phyloP scores from a whole-genome alignment of 2,113 vertebrate genomes.

The Platysteira castanea region DNA sequence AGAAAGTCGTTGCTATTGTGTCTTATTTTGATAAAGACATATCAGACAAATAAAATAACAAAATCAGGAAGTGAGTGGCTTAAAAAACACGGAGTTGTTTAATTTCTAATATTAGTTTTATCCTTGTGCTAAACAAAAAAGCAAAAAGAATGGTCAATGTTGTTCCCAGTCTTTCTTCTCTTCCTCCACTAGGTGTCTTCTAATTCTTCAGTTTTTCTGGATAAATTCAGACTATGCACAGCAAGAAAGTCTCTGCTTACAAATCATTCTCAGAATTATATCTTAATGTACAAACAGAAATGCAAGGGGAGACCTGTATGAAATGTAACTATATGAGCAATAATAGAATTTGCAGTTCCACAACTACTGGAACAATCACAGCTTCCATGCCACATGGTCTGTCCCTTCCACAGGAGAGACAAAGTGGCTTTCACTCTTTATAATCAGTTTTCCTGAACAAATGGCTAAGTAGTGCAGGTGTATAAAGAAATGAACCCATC shows the following conservation, averaged over 20 bases:
- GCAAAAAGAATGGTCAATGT: not conserved
- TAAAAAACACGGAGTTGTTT: not conserved
- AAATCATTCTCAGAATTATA: not conserved
- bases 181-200: not conserved
- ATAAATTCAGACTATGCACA: not conserved
- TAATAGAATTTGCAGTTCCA: not conserved
- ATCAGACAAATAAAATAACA: not conserved
- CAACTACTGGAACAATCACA: not conserved
- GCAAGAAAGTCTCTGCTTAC: not conserved
- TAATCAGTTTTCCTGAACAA: not conserved
- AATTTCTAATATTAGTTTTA: not conserved
- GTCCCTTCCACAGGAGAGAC: not conserved
- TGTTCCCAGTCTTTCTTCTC: not conserved
- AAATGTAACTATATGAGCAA: not conserved
- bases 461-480: not conserved
- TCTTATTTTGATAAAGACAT: not conserved
- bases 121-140: not conserved
- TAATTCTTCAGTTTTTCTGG: not conserved
- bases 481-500: not conserved
- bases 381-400: accelerated
- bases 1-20: not conserved
- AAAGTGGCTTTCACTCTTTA: not conserved
- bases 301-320: not conserved
- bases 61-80: not conserved
- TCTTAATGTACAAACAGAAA: not conserved